A percentile compares a stretch with the other conserved stretches of the same genome.
Evolutionary conservation across 2,797 vertebrate genomes (phyloP).

Genomic region (Lemur catta): DNA sequence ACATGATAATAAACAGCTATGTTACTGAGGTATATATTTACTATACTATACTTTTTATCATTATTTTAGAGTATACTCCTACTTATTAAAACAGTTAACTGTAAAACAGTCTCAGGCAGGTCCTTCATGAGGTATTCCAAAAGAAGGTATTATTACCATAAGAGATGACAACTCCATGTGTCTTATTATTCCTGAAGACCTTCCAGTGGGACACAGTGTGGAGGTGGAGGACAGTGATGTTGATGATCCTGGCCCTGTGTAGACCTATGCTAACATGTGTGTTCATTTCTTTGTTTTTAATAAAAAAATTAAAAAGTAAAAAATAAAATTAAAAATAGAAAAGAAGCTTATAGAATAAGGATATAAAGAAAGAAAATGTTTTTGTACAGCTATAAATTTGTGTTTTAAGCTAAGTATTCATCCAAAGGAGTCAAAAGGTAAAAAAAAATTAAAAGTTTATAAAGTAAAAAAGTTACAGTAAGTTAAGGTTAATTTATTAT

Average conservation of each 20-base stretch:
- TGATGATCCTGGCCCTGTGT: background rate
- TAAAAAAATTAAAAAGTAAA: background rate
- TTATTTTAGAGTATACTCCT: background rate
- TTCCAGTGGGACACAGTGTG: background rate
- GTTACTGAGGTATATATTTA: background rate
- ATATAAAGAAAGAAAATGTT: background rate
- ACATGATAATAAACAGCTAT: background rate
- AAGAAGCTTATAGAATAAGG: background rate
- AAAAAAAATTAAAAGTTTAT: background rate
- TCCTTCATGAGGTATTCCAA: background rate
- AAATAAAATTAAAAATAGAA: background rate
- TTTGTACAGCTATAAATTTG: background rate
- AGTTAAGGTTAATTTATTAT: background rate
- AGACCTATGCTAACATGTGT: background rate
- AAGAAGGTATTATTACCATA: background rate
- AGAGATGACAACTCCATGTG: background rate
- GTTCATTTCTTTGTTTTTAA: background rate
- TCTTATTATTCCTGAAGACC: background rate
- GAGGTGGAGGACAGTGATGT: background rate
- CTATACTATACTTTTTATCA: background rate
- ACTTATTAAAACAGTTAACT: background rate
- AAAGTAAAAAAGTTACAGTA: background rate
- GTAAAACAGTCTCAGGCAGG: background rate
- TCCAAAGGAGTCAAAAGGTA: background rate
- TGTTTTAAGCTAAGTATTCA: too few species aligned